Evolutionary conservation across 2,113 vertebrate species (phyloP).

Genomic region (Sigmodon hispidus): DNA sequence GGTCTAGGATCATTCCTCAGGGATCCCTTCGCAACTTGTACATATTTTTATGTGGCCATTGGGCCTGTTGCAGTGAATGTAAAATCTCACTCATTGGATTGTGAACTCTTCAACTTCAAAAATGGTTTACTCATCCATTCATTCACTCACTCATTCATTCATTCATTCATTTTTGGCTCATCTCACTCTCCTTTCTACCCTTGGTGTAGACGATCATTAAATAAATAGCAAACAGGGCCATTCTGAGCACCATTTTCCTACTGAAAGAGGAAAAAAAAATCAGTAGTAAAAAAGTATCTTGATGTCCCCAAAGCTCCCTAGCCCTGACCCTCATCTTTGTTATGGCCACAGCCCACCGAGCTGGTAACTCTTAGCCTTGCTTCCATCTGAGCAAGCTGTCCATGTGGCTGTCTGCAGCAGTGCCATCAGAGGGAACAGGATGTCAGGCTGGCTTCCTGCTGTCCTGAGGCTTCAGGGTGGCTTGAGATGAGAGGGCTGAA

Average conservation of each 20-base stretch:
- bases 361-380: not conserved
- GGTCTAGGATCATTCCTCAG: not conserved
- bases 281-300: not conserved
- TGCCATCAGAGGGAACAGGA: not conserved
- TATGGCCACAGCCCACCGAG: not conserved
- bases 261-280: not conserved
- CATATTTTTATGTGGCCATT: not conserved
- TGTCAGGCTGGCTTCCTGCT: conserved; percentile 45
- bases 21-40: conserved; percentile 23
- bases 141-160: too few relatives aligned
- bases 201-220: not conserved
- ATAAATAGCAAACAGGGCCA: not conserved
- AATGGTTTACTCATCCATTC: too few relatives aligned
- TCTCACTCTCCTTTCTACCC: not conserved
- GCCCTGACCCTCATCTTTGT: not conserved
- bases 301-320: not conserved
- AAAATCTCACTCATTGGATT: not conserved
- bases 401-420: not conserved
- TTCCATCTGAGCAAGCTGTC: not conserved
- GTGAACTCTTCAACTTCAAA: conserved; percentile 25
- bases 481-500: conserved; percentile 66
- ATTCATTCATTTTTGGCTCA: too few relatives aligned
- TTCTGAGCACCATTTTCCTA: not conserved
- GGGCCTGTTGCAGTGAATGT: not conserved
- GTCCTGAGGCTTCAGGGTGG: conserved; percentile 45